Evolutionary conservation across 2,888 invertebrate genomes (phyloP).

Genomic region (Seladonia tumulorum): DNA sequence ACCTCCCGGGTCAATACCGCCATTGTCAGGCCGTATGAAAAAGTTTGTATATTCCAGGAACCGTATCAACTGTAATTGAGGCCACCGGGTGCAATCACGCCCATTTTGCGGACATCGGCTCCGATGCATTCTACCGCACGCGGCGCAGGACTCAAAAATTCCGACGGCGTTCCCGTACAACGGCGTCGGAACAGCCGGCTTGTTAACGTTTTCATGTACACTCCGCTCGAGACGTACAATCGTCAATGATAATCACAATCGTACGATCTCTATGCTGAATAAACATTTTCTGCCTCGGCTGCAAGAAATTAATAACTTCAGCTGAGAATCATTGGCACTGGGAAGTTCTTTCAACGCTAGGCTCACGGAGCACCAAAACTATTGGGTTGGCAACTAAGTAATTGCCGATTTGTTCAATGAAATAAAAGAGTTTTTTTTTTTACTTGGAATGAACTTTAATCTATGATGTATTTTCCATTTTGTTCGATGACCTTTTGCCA

Average conservation of each 20-base stretch:
- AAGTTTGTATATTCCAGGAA: conserved; percentile 20
- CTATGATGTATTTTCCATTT: too few relatives aligned
- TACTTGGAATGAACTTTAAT: too few relatives aligned
- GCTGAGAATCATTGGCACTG: too few relatives aligned
- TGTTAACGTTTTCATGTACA: neutral
- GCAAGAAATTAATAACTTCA: too few relatives aligned
- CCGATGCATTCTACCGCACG: neutral
- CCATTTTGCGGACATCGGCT: neutral
- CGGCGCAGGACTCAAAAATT: neutral
- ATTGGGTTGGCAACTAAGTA: too few relatives aligned
- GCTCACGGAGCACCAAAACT: too few relatives aligned
- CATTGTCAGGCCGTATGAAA: neutral
- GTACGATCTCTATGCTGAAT: neutral
- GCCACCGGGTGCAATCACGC: conserved; percentile 7
- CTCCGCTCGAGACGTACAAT: neutral
- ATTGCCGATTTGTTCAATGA: too few relatives aligned
- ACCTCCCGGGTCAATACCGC: conserved; percentile 55
- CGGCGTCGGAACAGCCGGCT: neutral
- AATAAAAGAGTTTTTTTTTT: too few relatives aligned
- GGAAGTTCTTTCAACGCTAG: too few relatives aligned
- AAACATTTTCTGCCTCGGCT: too few relatives aligned
- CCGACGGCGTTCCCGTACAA: neutral
- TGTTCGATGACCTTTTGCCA: too few relatives aligned
- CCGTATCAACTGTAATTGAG: neutral
- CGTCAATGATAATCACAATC: neutral